Base-by-base conservation (phyloP, 2,888 invertebrate species). In the Thecophora atra region DNA sequence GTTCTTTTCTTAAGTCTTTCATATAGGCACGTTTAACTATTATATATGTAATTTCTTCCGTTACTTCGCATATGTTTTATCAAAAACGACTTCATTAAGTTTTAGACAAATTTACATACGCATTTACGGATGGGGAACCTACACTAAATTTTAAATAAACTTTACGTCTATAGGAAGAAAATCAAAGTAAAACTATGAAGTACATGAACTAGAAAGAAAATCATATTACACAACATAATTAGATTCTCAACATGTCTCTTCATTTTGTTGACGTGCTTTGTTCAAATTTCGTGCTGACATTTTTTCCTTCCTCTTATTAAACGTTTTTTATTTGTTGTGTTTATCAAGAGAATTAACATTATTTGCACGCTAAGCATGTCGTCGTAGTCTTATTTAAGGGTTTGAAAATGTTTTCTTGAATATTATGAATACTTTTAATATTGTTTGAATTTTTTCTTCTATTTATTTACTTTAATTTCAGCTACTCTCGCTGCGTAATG, bases 1-100 rank as follows among this genome's bases (percentile, higher is more conserved):
- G 47, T 47, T 47, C n/a, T 11, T 2, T 47, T 47, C 47, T 47
- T 47, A 44, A 58, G 68, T 68, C 68, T 68, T 68, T 68, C n/a
- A 56, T 68, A 58, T 58, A n/a, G n/a, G n/a, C n/a, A n/a, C n/a
- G n/a, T n/a, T n/a, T n/a, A n/a, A n/a, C n/a, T n/a, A n/a, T n/a
- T n/a, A n/a, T n/a, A n/a, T n/a, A 17, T 21, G 19, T 44, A 1
- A 42, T n/a, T 42, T 64, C 2, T 47, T 5, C 54, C 21, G 26
- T 19, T 6, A 8, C 13, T 60, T 17, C 11, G 28, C 30, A 28
- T 60, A n/a, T 19, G 8, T 56, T n/a, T 56, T 19, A 4, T 21
- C 56, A 1, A 11, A 11, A 24, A 3, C 5, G 13, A 44, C 44
- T 11, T 44, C 44, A 13, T 11, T 11, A 7, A 11, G 44, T 13